Percentiles rank a stretch among this genome's conserved stretches.
Evolutionary conservation across 2,113 vertebrate genomes (phyloP).

Genomic region (Brachirus orientalis): DNA sequence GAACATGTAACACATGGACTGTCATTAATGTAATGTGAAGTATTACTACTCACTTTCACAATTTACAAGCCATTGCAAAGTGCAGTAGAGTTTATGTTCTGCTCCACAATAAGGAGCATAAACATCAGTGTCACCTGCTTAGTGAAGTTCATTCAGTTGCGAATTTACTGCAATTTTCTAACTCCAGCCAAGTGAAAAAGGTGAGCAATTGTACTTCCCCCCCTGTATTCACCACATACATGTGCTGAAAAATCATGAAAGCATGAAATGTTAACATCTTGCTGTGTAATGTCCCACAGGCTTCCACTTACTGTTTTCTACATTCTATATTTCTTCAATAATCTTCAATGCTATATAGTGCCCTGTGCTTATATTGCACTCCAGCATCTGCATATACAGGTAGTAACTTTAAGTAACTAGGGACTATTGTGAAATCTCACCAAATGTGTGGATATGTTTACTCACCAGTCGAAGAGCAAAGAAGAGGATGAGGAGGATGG

Average conservation of each 20-base stretch:
- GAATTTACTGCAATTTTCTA: neutral
- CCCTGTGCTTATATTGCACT: neutral
- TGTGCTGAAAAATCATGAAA: neutral
- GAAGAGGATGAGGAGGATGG: conserved; percentile 81
- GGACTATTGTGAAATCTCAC: neutral
- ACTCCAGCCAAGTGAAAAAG: no score
- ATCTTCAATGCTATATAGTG: no score
- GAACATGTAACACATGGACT: no score
- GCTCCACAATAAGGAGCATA: neutral
- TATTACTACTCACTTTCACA: neutral
- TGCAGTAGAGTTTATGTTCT: no score
- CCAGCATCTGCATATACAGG: neutral
- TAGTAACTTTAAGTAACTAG: no score
- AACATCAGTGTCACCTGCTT: neutral
- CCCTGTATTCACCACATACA: neutral
- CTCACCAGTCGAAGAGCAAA: conserved; percentile 86
- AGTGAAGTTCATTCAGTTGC: neutral
- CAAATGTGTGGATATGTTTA: conserved; percentile 25
- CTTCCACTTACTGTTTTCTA: conserved; percentile 2
- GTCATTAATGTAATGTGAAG: no score
- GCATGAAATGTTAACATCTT: neutral
- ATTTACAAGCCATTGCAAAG: no score
- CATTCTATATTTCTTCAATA: no score
- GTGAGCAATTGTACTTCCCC: neutral
- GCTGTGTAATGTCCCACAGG: neutral